These are phyloP conservation scores for Heterotis niloticus DNA, from an alignment of 2,113 vertebrate genomes.

Conservation along the genomic window DNA sequence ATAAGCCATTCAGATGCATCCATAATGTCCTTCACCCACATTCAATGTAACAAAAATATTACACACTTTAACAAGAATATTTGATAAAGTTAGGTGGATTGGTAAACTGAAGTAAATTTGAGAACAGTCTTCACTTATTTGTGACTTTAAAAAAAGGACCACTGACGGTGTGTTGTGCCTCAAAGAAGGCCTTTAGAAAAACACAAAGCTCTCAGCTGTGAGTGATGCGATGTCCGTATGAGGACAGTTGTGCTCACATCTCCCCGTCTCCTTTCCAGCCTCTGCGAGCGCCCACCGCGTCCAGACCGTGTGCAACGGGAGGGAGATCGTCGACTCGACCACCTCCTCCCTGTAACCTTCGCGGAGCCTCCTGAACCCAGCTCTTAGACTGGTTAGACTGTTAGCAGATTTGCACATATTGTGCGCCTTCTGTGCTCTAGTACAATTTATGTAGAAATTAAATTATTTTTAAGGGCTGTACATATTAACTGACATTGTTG, in stretches of 20 bases:
- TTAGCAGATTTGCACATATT: slow-evolving; percentile 75
- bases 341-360: slow-evolving; percentile 89
- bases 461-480: slow-evolving; percentile 99
- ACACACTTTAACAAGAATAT: too few species aligned
- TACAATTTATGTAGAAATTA: slow-evolving; percentile 86
- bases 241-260: neutral
- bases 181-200: neutral
- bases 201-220: too few species aligned
- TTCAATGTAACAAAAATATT: too few species aligned
- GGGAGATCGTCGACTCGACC: slow-evolving; percentile 97
- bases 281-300: slow-evolving; percentile 83
- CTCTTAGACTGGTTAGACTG: slow-evolving; percentile 81
- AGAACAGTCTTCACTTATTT: too few species aligned
- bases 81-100: too few species aligned
- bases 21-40: too few species aligned
- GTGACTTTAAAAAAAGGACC: neutral
- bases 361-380: slow-evolving; percentile 44
- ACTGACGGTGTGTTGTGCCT: neutral
- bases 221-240: neutral
- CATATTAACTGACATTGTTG: slow-evolving; percentile 85
- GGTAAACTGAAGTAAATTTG: too few species aligned
- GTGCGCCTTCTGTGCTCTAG: slow-evolving; percentile 65
- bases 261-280: slow-evolving; percentile 57
- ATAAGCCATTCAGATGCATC: too few species aligned
- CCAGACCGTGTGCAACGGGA: slow-evolving; percentile 90